Conservation (phyloP, 2,113 vertebrate species). For the Sula dactylatra region DNA sequence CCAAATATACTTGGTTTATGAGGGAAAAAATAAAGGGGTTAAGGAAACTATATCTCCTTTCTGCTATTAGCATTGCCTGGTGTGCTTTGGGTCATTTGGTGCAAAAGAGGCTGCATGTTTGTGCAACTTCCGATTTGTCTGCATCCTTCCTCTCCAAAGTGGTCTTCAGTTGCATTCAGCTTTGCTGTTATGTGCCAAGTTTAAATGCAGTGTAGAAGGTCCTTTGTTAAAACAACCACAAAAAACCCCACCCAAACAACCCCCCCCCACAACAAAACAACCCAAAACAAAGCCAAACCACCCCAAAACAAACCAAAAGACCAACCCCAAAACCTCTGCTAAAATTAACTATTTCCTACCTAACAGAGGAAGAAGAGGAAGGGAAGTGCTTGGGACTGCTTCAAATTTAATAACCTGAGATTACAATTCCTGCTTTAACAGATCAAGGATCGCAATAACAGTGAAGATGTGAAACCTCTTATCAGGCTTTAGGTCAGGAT, state of each 20-base stretch:
- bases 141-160: background rate
- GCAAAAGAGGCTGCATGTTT: background rate
- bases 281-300: background rate
- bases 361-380: background rate
- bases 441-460: background rate
- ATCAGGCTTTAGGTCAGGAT: background rate
- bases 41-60: background rate
- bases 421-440: background rate
- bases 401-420: background rate
- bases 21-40: background rate
- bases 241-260: background rate
- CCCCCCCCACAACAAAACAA: background rate
- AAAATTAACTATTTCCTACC: background rate
- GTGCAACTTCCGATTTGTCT: background rate
- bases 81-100: background rate
- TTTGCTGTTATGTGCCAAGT: background rate
- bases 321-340: background rate
- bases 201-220: background rate
- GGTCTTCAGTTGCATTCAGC: background rate
- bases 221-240: background rate
- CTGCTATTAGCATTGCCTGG: background rate
- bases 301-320: background rate
- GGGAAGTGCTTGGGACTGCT: background rate
- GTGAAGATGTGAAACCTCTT: background rate
- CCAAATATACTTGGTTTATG: background rate